Conservation (phyloP, 2,113 vertebrate species). For the Micronycteris hirsuta region DNA sequence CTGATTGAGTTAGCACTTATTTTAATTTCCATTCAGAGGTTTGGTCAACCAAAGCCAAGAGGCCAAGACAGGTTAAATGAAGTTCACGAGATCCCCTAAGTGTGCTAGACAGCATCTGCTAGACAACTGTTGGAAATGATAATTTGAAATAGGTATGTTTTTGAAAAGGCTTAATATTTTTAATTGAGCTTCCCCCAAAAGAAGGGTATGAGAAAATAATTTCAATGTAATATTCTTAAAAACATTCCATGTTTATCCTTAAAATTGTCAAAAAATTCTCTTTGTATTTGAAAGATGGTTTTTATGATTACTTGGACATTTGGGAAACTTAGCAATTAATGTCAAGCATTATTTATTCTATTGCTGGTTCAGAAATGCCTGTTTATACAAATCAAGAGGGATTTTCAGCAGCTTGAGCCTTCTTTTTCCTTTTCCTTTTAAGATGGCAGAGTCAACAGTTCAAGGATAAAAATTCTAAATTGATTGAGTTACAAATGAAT, state of each 20-base stretch:
- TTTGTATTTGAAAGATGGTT: slow-evolving; percentile 6
- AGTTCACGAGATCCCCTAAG: background rate
- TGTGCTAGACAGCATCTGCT: background rate
- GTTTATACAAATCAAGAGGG: slow-evolving; percentile 41
- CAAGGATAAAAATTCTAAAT: slow-evolving; percentile 60
- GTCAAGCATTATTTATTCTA: slow-evolving; percentile 41
- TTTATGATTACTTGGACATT: slow-evolving; percentile 37
- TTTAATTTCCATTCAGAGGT: slow-evolving; percentile 12
- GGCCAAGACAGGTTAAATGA: background rate
- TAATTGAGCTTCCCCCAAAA: background rate
- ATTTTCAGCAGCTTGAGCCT: slow-evolving; percentile 32
- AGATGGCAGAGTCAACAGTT: slow-evolving; percentile 43
- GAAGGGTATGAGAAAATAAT: background rate
- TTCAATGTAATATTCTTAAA: slow-evolving; percentile 35
- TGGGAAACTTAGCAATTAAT: background rate
- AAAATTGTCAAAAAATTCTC: slow-evolving; percentile 29
- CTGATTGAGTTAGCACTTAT: background rate
- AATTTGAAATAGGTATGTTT: slow-evolving; percentile 4
- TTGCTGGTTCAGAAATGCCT: slow-evolving; percentile 39
- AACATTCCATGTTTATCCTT: background rate
- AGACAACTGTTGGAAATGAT: background rate
- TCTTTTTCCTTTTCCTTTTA: slow-evolving; percentile 44
- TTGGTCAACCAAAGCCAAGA: background rate
- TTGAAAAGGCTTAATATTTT: background rate
- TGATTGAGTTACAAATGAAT: slow-evolving; percentile 62